Percentiles rank a stretch among this genome's conserved stretches.
Conservation (phyloP, 2,888 invertebrate genomes). For the Erebia aethiops region DNA sequence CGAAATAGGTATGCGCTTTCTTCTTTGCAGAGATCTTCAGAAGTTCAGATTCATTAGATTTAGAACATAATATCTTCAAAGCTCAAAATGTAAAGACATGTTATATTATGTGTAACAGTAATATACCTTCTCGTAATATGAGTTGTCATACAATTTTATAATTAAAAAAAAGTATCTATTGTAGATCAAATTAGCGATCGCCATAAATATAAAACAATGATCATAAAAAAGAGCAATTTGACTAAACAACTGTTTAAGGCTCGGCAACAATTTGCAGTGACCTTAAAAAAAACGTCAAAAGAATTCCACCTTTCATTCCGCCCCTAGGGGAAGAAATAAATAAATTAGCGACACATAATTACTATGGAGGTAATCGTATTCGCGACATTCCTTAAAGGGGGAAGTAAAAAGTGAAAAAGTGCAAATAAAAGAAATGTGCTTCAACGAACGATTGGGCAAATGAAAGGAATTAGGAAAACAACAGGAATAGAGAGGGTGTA, state of each 20-base stretch:
- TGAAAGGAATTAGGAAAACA: slow-evolving; percentile 76
- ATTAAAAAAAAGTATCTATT: not conserved
- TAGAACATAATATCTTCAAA: no score
- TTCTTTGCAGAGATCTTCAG: no score
- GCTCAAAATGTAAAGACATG: no score
- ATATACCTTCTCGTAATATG: not conserved
- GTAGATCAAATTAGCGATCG: not conserved
- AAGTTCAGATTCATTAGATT: no score
- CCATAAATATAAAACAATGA: slow-evolving; percentile 11
- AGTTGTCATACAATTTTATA: not conserved
- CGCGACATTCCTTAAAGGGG: slow-evolving; percentile 65
- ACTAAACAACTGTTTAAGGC: slow-evolving; percentile 22
- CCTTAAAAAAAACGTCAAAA: slow-evolving; percentile 22
- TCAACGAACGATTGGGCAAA: slow-evolving; percentile 78
- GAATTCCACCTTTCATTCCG: slow-evolving; percentile 45
- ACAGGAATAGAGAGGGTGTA: slow-evolving; percentile 48
- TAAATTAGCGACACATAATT: slow-evolving; percentile 65
- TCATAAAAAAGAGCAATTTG: slow-evolving; percentile 14
- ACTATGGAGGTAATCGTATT: slow-evolving; percentile 56
- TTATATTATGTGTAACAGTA: not conserved
- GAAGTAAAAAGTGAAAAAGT: slow-evolving; percentile 56
- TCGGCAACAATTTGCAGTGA: slow-evolving; percentile 22
- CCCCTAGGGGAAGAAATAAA: slow-evolving; percentile 40
- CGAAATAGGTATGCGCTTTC: no score
- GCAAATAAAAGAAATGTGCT: slow-evolving; percentile 75